Base-by-base conservation (phyloP, 2,113 vertebrate genomes). In the Aleadryas rufinucha region DNA sequence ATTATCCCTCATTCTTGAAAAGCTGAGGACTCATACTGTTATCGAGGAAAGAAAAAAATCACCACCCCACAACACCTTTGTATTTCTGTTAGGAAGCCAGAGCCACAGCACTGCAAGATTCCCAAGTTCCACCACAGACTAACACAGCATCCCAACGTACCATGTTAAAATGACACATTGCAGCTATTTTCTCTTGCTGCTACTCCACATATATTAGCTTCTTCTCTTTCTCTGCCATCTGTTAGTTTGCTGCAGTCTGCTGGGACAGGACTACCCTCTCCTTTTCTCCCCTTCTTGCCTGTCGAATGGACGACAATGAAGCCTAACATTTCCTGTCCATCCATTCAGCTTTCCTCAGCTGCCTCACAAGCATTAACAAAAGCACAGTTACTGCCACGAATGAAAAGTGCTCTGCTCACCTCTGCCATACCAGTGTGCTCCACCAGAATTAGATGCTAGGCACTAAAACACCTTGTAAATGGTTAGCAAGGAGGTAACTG, bases 191-290 rank as follows among this genome's bases (percentile, higher is more conserved):
- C 53, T 86, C 76, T 83, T 90, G 80, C 71, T 65, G 37, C 44
- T 80, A 78, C 71, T 94, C 49, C 75, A 86, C 35, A 22, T 30
- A 63, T 23, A 84, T 50, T 80, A 93, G 63, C 47, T 91, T 71
- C 63, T 90, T 87, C 65, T 66, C 79, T 56, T 84, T 49, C 52
- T 23, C 49, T 68, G 53, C 84, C 85, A 81, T 87, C 89, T 78
- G 64, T 82, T 61, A 78, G 75, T 49, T 92, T 91, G 86, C 87
- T 95, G 89, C 92, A 95, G 68, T 91, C 95, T 95, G 77, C 74
- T 93, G 93, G 93, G 91, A 96, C 71, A 84, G 72, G 54, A 70
- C 45, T 93, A n/a, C 23, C 44, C 59, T 94, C 82, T 95, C 39
- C 70, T 87, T 42, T 94, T 76, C 70, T 70, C 24, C 72, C 44